Percentiles rank a stretch among this genome's conserved stretches.
phyloP scores from a whole-genome alignment of 1,140 invertebrate genomes.

The Holotrichia oblita region DNA sequence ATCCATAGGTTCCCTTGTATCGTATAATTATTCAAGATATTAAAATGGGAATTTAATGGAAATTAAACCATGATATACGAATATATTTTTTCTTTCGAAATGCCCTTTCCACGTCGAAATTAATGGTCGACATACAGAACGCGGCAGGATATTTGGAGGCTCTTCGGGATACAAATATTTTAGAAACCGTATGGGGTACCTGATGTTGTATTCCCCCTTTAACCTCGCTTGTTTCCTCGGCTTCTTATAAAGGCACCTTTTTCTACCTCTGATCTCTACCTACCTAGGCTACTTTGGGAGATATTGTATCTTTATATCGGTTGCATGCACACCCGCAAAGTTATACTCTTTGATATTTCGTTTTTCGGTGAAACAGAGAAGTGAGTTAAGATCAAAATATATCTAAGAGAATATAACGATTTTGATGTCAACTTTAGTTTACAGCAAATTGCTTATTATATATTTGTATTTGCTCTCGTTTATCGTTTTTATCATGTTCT shows the following conservation, averaged over 20 bases:
- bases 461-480: no score
- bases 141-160: constrained; percentile 24
- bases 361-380: no score
- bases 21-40: constrained; percentile 34
- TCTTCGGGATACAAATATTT: constrained; percentile 30
- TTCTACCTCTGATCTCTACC: not conserved
- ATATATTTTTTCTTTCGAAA: constrained; percentile 14
- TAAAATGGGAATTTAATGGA: constrained; percentile 37
- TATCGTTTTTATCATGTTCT: no score
- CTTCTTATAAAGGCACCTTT: not conserved
- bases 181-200: constrained; percentile 28
- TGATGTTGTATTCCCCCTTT: not conserved
- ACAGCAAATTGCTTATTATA: no score
- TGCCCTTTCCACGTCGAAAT: constrained; percentile 22
- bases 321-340: not conserved
- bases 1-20: not conserved
- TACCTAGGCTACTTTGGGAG: not conserved
- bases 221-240: not conserved
- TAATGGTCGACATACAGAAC: constrained; percentile 28
- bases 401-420: no score
- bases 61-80: constrained; percentile 30
- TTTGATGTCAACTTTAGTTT: no score
- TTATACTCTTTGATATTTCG: no score
- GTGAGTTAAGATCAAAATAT: no score
- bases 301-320: not conserved